Base-by-base conservation (phyloP, 2,113 vertebrate species). In the Seriola dumerili region DNA sequence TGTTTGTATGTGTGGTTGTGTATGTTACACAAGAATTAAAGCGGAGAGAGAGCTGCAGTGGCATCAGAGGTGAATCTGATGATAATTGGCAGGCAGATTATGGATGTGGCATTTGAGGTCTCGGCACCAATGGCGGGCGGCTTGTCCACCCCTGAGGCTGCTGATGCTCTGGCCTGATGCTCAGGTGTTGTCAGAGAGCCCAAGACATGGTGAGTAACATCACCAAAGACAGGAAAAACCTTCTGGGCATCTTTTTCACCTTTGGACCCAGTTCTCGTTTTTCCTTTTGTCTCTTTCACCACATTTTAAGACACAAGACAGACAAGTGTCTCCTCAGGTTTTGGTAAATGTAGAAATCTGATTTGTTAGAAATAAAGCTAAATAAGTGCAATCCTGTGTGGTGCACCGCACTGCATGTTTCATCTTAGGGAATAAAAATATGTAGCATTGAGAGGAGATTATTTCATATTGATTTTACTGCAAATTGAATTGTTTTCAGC, bases 11-110 rank as follows among this genome's bases (percentile, higher is more conserved):
- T 48, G 0, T 48, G 44, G 23, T 23, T 50, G 48, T 50, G 48
- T 21, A 6, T 50, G 54, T 54, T 69, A 50, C 55, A 29, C 52
- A 62, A 19, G 69, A 55, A 46, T 67, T 40, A 69, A 50, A 57
- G 44, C 7, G 13, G 6, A 25, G 50, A 19, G 10, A 8, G 54
- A 61, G 63, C 1, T 19, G 13, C 70, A 25, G 58, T 66, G 40
- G 70, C 19, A 9, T 62, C 68, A 80, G 72, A 82, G 72, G 85
- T 85, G 86, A 89, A 85, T 88, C 78, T 92, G 93, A 94, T 92
- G 74, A 80, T 85, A 92, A 91, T 91, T 86, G 91, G 90, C 93
- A 92, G 83, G 81, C 80, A 92, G 90, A 94, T 93, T 90, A 94
- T 89, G 76, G 77, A 90, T 78, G 89, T 91, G 91, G 85, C 85